Base-by-base conservation (phyloP, 2,797 vertebrate species). In the Spinibarbus caldwelli region DNA sequence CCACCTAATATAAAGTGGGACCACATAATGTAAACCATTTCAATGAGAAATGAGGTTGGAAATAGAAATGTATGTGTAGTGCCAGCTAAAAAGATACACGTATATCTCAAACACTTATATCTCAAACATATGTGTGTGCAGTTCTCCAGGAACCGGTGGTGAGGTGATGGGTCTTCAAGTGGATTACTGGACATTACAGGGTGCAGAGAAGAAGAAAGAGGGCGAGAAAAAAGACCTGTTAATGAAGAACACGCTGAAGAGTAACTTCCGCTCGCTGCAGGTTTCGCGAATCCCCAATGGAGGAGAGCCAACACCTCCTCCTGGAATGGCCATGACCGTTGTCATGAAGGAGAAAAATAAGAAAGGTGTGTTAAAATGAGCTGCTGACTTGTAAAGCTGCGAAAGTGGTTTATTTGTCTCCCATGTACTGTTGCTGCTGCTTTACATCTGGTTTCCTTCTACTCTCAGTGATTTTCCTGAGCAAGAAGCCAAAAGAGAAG, bases 321-420 rank as follows among this genome's bases (percentile, higher is more conserved):
- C 89, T 11, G 89, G 89, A 90, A 93, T 95, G 94, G 91, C 92
- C 75, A 93, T 95, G 94, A 95, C 94, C 0, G 93, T 95, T 79
- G 94, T 95, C 81, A 94, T 88, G 66, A 95, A 94, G 47, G 94
- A 95, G 91, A 95, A 95, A 86, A 95, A 95, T 89, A 95, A 95
- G 90, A 95, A 94, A 91, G 94, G 94, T 81, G 79, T 26, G 66
- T 26, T 41, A 4, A 54, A 36, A 12, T 14, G 47, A 52, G 21
- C 47, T n/a, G n/a, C n/a, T n/a, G n/a, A n/a, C n/a, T n/a, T n/a
- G n/a, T n/a, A n/a, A n/a, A n/a, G n/a, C n/a, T 15, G 11, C 9
- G 1, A 34, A 12, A 11, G 5, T 11, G 29, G 1, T 31, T 75
- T 4, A 21, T 62, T 19, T 36, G 21, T 21, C 5, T 23, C 31